phyloP scores from a whole-genome alignment of 2,113 vertebrate genomes.

The Acanthisitta chloris region DNA sequence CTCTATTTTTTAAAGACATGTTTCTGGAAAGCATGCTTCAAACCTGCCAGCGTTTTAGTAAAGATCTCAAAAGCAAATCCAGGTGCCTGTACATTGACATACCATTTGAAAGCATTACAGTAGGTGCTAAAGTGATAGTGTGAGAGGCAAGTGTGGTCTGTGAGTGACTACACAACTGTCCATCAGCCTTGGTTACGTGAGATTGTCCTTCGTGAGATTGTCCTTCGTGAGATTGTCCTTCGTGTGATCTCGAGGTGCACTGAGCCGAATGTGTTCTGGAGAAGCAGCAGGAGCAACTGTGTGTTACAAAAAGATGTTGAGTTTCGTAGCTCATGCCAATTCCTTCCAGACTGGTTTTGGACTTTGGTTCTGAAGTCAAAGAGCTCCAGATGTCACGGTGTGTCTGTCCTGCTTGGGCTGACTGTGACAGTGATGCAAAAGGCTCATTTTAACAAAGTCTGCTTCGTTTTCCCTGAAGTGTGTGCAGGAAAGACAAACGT shows the following conservation, averaged over 20 bases:
- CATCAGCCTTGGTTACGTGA: neutral
- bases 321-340: neutral
- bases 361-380: neutral
- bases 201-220: accelerated
- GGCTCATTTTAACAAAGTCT: neutral
- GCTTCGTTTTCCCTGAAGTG: neutral
- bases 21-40: neutral
- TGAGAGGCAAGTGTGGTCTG: neutral
- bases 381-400: accelerated
- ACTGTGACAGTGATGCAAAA: accelerated
- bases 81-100: neutral
- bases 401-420: neutral
- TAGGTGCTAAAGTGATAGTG: neutral
- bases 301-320: accelerated
- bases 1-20: neutral
- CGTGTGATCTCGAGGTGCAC: accelerated
- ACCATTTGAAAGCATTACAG: neutral
- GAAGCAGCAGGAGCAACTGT: neutral
- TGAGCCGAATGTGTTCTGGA: neutral
- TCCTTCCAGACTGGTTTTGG: neutral
- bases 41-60: neutral
- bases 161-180: neutral
- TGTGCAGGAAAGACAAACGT: neutral
- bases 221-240: too few species aligned
- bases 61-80: neutral